Base-by-base conservation (phyloP, 2,797 vertebrate genomes). In the Gastrophryne carolinensis region DNA sequence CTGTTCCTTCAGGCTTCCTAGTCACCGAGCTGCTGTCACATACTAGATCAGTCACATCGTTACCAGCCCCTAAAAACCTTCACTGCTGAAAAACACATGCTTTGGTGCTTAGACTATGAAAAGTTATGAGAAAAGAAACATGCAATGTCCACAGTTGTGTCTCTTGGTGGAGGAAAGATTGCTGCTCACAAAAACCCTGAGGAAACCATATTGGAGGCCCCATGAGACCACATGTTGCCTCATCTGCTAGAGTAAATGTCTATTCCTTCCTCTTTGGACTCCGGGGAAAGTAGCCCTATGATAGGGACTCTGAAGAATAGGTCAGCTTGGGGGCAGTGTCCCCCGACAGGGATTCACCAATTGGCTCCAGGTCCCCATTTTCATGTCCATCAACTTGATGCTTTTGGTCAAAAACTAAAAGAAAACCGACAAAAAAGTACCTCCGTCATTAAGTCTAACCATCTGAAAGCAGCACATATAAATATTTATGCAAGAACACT, bases 331-430 rank as follows among this genome's bases (percentile, higher is more conserved):
- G 88, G 44, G 90, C 85, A 41, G 87, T 87, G 79, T 96, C 94
- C 77, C 94, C 91, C 52, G 93, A 88, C 0, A 89, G 83, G 2
- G 91, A 90, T 85, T 94, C 92, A 64, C 89, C 90, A 17, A 91
- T 89, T 81, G 91, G 83, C 41, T 90, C 91, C 10, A 90, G 79
- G 75, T 95, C 94, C 81, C 95, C 93, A 21, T 95, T 97, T 89
- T 97, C 94, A 70, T 92, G 88, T 71, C 90, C 83, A 26, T 92
- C 94, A 71, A 86, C 89, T 79, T 89, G 87, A 29, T 92, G 80
- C 83, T 96, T 95, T 88, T 96, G 97, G 85, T 93, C 94, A 88
- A 94, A 93, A 62, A 90, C 95, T 95, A 80, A 32, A 86, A 63
- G 34, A 52, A 44, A 73, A 69, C 21, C 70, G 54, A 64, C 30